Percentiles rank a stretch among this genome's conserved stretches.
Conservation (phyloP, 35 echinoderm and acorn worm species). For the Eucidaris tribuloides region DNA sequence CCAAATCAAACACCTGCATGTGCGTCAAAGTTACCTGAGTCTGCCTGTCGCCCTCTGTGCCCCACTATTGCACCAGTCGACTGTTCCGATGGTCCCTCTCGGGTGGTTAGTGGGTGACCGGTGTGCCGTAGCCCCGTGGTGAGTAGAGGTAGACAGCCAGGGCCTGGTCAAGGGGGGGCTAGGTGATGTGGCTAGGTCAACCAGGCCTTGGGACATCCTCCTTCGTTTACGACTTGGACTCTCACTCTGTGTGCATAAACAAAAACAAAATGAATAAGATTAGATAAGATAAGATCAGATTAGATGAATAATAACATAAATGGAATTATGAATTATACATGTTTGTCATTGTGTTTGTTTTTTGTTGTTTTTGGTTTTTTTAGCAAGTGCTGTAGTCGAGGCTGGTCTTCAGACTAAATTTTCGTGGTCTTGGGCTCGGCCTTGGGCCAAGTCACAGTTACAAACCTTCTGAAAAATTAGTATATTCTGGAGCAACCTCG, state of each 20-base stretch:
- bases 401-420: too few species aligned
- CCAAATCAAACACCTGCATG: too few species aligned
- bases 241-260: slow-evolving; percentile 78
- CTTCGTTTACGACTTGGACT: slow-evolving; percentile 97
- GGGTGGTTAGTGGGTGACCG: slow-evolving; percentile 39
- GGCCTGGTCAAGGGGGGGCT: slow-evolving; percentile 91
- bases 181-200: slow-evolving; percentile 79
- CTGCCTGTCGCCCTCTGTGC: slow-evolving; percentile 59
- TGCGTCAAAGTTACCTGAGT: slow-evolving; percentile 85
- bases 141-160: slow-evolving; percentile 74
- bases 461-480: too few species aligned
- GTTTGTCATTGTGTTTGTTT: too few species aligned
- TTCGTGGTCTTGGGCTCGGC: too few species aligned
- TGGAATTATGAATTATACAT: too few species aligned
- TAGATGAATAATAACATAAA: too few species aligned
- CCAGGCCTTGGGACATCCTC: slow-evolving; percentile 96
- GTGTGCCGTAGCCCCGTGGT: slow-evolving; percentile 26
- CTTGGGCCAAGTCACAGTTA: too few species aligned
- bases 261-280: not conserved
- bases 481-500: too few species aligned
- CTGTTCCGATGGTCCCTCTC: slow-evolving; percentile 22
- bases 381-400: too few species aligned
- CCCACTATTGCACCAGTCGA: slow-evolving; percentile 71
- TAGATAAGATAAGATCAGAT: too few species aligned
- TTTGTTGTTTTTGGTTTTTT: too few species aligned